phyloP scores from a whole-genome alignment of 2,113 vertebrate species.

The Oophaga pumilio region DNA sequence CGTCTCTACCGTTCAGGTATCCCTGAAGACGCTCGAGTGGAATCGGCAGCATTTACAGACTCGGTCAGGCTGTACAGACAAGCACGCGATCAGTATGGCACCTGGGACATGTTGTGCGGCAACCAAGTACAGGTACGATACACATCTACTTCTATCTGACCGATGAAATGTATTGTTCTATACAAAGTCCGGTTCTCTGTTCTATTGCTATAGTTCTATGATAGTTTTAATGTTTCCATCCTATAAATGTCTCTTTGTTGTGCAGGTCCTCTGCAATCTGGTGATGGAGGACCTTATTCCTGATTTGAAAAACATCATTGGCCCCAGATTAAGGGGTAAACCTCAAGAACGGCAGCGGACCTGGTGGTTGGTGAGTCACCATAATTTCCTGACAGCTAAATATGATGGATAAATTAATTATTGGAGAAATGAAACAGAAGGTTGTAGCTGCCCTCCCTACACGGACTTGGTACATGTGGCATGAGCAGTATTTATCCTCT shows the following conservation, averaged over 20 bases:
- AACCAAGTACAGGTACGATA: slow-evolving; percentile 88
- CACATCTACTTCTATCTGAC: slow-evolving; percentile 5
- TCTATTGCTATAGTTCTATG: background rate
- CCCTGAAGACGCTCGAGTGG: slow-evolving; percentile 83
- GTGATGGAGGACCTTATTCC: slow-evolving; percentile 91
- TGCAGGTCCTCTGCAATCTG: slow-evolving; percentile 89
- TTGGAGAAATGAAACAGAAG: no score
- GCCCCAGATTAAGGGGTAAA: slow-evolving; percentile 87
- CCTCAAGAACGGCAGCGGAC: slow-evolving; percentile 82
- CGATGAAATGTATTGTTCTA: no score
- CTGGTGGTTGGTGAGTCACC: slow-evolving; percentile 85
- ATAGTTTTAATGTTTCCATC: no score
- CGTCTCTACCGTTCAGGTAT: slow-evolving; percentile 75
- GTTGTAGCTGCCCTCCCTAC: background rate
- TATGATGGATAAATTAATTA: background rate
- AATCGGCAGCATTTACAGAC: slow-evolving; percentile 88
- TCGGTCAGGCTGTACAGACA: slow-evolving; percentile 88
- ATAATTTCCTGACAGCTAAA: background rate
- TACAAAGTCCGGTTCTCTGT: background rate
- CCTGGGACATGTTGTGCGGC: slow-evolving; percentile 97
- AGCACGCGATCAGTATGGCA: slow-evolving; percentile 85
- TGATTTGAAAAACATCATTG: slow-evolving; percentile 81
- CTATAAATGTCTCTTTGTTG: background rate
- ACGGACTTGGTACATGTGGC: background rate
- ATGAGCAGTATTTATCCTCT: no score